These are phyloP conservation scores for Corbicula japonica DNA, from an alignment of 2,888 invertebrate species.

Conservation along the genomic window DNA sequence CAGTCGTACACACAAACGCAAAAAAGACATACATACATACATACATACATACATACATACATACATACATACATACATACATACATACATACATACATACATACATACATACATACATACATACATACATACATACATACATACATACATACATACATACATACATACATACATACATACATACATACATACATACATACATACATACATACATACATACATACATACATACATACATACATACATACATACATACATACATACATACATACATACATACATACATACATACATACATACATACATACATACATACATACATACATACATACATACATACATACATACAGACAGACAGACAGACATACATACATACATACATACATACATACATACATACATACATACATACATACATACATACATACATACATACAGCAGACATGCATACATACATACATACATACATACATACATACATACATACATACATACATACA, in stretches of 20 bases:
- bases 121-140: neutral
- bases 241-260: slow-evolving; percentile 6
- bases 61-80: neutral
- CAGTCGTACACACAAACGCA: too few species aligned
- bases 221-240: neutral
- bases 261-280: slow-evolving; percentile 2
- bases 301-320: slow-evolving; percentile 22
- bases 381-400: slow-evolving; percentile 31
- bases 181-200: slow-evolving; percentile 13
- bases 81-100: neutral
- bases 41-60: slow-evolving; percentile 1
- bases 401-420: slow-evolving; percentile 22
- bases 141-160: slow-evolving; percentile 1
- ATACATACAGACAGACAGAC: too few species aligned
- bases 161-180: neutral
- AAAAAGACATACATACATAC: too few species aligned
- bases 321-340: slow-evolving; percentile 26
- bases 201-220: slow-evolving; percentile 8
- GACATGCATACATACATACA: neutral
- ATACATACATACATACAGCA: slow-evolving; percentile 13
- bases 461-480: slow-evolving; percentile 4
- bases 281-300: slow-evolving; percentile 18
- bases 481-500: slow-evolving; percentile 4
- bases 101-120: neutral
- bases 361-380: too few species aligned